Evolutionary conservation across 2,888 invertebrate species (phyloP).

Genomic region (Rotaria socialis): DNA sequence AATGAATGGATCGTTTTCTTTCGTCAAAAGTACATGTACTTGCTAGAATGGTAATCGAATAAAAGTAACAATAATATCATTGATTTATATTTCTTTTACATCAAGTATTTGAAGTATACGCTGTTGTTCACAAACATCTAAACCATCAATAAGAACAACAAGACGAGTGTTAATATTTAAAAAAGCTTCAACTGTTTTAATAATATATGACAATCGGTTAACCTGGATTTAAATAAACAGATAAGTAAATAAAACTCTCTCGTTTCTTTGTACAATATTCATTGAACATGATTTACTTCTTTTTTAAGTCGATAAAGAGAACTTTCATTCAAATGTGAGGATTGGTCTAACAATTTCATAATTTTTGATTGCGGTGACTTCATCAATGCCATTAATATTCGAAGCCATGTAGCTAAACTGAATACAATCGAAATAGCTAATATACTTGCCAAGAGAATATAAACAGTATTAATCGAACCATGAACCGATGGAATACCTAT

Average conservation of each 20-base stretch:
- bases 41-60: neutral
- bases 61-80: too few relatives aligned
- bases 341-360: neutral
- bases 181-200: constrained; percentile 82
- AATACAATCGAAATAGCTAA: neutral
- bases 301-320: neutral
- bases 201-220: constrained; percentile 71
- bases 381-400: neutral
- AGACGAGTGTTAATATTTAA: constrained; percentile 86
- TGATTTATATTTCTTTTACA: neutral
- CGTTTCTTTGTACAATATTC: too few relatives aligned
- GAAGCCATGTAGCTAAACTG: neutral
- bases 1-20: constrained; percentile 87
- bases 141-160: constrained; percentile 89
- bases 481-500: neutral
- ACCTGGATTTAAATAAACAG: neutral
- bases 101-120: constrained; percentile 70
- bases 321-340: neutral
- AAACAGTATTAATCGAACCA: neutral
- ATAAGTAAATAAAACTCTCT: neutral
- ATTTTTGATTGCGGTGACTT: constrained; percentile 24
- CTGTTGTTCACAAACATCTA: constrained; percentile 95
- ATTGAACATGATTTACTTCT: neutral
- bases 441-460: neutral
- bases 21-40: constrained; percentile 86